These are phyloP conservation scores for Hemichromis elongatus DNA, from an alignment of 2,113 vertebrate species.

Conservation along the genomic window DNA sequence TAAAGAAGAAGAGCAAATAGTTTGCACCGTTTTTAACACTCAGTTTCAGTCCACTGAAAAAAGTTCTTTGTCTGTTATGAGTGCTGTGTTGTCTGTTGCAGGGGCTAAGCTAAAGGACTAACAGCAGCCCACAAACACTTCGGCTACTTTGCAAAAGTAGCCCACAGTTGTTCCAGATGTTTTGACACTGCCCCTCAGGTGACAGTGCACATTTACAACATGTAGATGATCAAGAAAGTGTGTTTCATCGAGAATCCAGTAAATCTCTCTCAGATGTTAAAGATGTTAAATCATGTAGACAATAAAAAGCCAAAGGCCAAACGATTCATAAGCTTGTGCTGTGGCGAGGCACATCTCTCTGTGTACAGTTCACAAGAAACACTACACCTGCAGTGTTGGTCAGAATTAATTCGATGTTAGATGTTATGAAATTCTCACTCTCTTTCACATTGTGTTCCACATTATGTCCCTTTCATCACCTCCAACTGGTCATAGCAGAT, in stretches of 20 bases:
- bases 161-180: not conserved
- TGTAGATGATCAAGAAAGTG: not conserved
- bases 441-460: not conserved
- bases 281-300: not conserved
- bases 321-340: not conserved
- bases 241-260: not conserved
- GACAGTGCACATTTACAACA: not conserved
- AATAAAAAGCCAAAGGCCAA: not conserved
- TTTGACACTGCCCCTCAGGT: not conserved
- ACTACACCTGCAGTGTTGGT: not conserved
- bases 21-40: not conserved
- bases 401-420: not conserved
- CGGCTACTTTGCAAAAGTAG: not conserved
- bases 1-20: not conserved
- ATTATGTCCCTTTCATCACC: not conserved
- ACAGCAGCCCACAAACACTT: not conserved
- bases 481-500: not conserved
- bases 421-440: not conserved
- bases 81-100: not conserved
- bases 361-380: not conserved
- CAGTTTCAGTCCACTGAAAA: not conserved
- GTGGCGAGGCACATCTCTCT: fast-evolving
- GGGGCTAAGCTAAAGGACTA: not conserved
- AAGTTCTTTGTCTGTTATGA: not conserved
- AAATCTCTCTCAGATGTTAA: not conserved